phyloP scores from a whole-genome alignment of 2,113 vertebrate species.

The Halcyon malimbica region DNA sequence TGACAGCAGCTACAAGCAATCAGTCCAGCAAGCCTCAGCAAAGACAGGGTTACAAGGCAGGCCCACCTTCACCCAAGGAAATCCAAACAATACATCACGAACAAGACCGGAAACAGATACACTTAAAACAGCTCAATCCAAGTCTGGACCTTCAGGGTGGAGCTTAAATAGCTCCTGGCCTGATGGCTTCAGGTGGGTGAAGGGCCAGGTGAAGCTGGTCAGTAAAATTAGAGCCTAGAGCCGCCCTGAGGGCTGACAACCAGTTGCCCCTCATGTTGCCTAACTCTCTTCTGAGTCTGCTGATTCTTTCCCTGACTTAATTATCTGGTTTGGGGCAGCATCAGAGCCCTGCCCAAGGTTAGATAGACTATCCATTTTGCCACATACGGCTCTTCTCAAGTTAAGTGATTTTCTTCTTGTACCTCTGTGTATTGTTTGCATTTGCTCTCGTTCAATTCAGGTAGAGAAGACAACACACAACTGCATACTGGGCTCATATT shows the following conservation, averaged over 20 bases:
- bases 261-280: background rate
- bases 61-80: background rate
- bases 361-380: rapidly evolving
- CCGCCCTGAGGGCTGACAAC: background rate
- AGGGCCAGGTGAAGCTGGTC: background rate
- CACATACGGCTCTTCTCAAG: background rate
- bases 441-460: background rate
- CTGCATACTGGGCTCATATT: no score
- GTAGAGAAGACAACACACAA: background rate
- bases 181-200: background rate
- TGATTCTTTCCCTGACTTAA: background rate
- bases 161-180: background rate
- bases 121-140: rapidly evolving
- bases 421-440: background rate
- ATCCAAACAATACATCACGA: background rate
- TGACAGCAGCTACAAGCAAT: background rate
- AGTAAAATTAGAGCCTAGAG: background rate
- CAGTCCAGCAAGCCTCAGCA: background rate
- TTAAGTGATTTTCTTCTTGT: background rate
- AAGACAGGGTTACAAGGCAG: background rate
- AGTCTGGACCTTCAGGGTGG: background rate
- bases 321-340: background rate
- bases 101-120: rapidly evolving
- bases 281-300: background rate
- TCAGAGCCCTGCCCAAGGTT: background rate